phyloP scores from a whole-genome alignment of 2,797 vertebrate genomes.

The Iguana delicatissima region DNA sequence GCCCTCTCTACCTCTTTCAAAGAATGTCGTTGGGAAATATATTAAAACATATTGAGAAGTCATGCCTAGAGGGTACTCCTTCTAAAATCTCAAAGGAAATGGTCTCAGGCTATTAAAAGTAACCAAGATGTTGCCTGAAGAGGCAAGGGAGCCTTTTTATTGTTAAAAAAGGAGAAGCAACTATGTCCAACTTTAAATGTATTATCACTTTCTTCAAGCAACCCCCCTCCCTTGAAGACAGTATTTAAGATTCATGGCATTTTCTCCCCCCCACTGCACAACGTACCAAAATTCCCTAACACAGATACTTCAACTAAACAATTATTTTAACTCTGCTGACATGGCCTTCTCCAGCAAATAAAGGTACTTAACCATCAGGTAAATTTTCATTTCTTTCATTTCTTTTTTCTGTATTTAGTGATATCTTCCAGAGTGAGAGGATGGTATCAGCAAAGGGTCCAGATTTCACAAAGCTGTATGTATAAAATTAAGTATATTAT shows the following conservation, averaged over 20 bases:
- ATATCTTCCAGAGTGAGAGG: constrained; percentile 18
- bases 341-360: constrained; percentile 33
- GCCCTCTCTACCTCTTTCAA: background rate
- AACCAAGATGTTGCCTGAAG: background rate
- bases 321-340: background rate
- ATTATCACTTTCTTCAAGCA: background rate
- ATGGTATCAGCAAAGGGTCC: constrained; percentile 29
- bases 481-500: constrained; percentile 23
- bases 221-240: background rate
- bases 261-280: background rate
- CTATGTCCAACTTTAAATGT: background rate
- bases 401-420: background rate
- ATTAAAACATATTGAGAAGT: background rate
- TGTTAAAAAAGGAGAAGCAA: background rate
- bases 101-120: background rate
- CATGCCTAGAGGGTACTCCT: background rate
- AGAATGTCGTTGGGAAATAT: background rate
- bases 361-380: constrained; percentile 42
- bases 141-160: background rate
- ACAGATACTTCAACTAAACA: background rate
- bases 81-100: background rate
- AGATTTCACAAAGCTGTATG: constrained; percentile 14
- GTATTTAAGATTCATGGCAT: no score
- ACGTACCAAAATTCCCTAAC: background rate
- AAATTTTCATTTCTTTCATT: constrained; percentile 39